A percentile compares a stretch with the other conserved stretches of the same genome.
Conservation (phyloP, 2,797 vertebrate species). For the Paguma larvata region DNA sequence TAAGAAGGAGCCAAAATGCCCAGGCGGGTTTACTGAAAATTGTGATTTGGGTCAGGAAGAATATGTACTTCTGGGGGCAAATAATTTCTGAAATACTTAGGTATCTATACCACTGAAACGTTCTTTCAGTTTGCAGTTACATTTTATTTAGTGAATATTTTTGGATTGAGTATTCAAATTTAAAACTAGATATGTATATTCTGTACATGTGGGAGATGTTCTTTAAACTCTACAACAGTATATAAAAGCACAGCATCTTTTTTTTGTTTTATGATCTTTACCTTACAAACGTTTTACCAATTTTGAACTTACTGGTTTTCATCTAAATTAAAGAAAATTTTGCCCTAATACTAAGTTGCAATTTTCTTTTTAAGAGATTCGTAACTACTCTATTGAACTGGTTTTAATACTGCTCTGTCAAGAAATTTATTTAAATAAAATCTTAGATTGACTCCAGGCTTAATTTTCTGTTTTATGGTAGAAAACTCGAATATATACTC, state of each 20-base stretch:
- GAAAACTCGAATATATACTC: neutral
- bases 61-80: neutral
- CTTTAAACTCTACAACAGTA: neutral
- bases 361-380: neutral
- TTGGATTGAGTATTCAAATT: neutral
- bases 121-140: neutral
- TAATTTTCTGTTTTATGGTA: slow-evolving; percentile 43
- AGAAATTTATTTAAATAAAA: neutral
- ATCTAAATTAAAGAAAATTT: slow-evolving; percentile 34
- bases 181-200: neutral
- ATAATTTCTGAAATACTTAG: neutral
- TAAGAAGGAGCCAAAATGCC: neutral
- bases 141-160: slow-evolving; percentile 12
- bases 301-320: slow-evolving; percentile 2
- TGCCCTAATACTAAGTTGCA: neutral
- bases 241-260: neutral
- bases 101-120: neutral
- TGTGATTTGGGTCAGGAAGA: neutral
- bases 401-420: neutral
- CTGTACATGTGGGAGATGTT: neutral
- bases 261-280: slow-evolving; percentile 7
- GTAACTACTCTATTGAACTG: neutral
- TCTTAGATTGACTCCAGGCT: neutral
- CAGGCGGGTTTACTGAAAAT: neutral
- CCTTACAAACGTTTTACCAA: neutral